Percentiles rank a stretch among this genome's conserved stretches.
Evolutionary conservation across 2,888 invertebrate genomes (phyloP).

Genomic region (Celastrina argiolus): DNA sequence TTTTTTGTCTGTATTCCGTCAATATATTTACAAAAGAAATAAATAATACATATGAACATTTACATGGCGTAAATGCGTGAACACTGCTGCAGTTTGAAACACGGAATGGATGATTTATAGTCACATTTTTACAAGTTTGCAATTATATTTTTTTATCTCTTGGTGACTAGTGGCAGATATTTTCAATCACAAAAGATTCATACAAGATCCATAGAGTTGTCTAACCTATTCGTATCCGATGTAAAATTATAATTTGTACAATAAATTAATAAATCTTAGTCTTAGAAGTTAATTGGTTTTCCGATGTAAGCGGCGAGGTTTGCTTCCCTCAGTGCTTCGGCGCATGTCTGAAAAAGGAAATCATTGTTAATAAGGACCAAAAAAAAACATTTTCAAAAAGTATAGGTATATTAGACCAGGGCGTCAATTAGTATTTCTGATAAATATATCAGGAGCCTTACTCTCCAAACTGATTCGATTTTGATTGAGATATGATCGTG

Average conservation of each 20-base stretch:
- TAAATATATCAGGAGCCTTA: no score
- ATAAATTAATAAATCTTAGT: conserved; percentile 36
- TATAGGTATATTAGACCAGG: no score
- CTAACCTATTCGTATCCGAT: conserved; percentile 37
- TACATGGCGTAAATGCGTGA: conserved; percentile 52
- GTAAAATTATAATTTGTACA: conserved; percentile 41
- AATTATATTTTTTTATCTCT: conserved; percentile 1
- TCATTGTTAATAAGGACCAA: conserved; percentile 4
- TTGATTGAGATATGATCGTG: no score
- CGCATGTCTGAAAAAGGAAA: conserved; percentile 86
- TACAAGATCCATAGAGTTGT: conserved; percentile 56
- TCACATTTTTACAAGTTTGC: neutral
- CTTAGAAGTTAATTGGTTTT: conserved; percentile 97
- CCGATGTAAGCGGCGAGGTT: conserved; percentile 96
- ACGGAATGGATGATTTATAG: conserved; percentile 48
- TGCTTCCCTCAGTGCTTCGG: conserved; percentile 98
- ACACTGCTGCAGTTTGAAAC: conserved; percentile 35
- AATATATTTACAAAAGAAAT: conserved; percentile 68
- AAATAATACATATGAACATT: conserved; percentile 54
- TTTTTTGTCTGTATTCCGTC: conserved; percentile 43
- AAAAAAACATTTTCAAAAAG: no score
- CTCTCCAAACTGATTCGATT: no score
- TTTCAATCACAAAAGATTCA: conserved; percentile 59
- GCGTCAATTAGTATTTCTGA: no score
- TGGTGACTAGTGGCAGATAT: conserved; percentile 28